phyloP scores from a whole-genome alignment of 2,797 vertebrate species.

The Phrynocephalus vlangalii region DNA sequence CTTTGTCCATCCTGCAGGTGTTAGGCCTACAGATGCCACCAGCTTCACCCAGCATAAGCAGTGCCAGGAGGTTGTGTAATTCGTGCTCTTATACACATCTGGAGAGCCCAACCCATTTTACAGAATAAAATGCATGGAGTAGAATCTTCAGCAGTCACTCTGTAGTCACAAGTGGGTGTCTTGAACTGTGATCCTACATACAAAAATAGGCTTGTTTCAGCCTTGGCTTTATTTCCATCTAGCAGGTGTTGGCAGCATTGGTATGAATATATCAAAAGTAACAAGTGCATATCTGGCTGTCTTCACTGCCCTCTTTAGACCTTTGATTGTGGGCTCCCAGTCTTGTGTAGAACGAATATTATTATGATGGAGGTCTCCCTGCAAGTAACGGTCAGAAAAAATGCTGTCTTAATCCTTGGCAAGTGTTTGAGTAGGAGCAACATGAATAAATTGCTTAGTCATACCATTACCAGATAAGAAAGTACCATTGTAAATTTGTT shows the following conservation, averaged over 20 bases:
- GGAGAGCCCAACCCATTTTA: not conserved
- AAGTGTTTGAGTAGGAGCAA: constrained; percentile 6
- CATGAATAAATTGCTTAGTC: not conserved
- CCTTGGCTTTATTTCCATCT: not conserved
- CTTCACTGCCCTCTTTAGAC: not conserved
- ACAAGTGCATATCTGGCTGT: not conserved
- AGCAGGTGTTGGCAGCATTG: not conserved
- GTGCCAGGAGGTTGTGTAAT: not conserved
- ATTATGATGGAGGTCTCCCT: too few species aligned
- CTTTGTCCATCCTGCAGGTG: not conserved
- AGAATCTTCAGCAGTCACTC: not conserved
- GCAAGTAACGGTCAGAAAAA: not conserved
- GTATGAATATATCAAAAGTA: not conserved
- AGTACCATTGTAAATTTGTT: not conserved
- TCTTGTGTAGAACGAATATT: not conserved
- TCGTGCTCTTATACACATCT: not conserved
- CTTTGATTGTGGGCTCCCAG: not conserved
- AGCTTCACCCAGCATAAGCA: not conserved
- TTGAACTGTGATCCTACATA: not conserved
- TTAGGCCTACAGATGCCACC: not conserved
- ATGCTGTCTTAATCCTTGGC: not conserved
- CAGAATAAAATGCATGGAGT: not conserved
- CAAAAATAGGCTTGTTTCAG: not conserved
- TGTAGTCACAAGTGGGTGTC: not conserved
- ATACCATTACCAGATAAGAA: not conserved